Evolutionary conservation across 2,113 vertebrate species (phyloP).

Genomic region (Protobothrops flavoviridis): DNA sequence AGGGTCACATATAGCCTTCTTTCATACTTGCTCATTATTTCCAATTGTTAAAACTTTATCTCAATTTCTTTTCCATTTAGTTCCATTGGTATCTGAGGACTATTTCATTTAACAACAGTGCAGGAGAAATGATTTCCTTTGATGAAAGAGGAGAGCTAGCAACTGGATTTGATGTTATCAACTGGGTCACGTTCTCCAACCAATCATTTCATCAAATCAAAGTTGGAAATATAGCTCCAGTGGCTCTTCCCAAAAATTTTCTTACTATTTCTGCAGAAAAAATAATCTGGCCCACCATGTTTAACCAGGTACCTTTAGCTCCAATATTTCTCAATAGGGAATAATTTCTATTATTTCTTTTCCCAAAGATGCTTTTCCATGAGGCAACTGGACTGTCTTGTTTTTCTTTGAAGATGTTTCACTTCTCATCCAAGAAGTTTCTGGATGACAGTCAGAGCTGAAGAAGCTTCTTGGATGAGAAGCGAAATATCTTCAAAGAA

Average conservation of each 20-base stretch:
- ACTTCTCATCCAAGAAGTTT: too few species aligned
- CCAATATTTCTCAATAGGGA: background rate
- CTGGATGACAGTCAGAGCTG: too few species aligned
- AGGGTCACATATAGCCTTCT: background rate
- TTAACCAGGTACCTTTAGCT: background rate
- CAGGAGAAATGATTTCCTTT: background rate
- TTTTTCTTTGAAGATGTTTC: too few species aligned
- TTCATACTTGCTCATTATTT: background rate
- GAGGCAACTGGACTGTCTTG: too few species aligned
- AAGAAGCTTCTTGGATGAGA: too few species aligned
- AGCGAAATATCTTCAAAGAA: too few species aligned
- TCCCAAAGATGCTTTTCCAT: background rate
- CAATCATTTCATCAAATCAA: background rate
- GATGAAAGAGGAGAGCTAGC: background rate
- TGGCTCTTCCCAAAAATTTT: accelerated
- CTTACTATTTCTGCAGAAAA: background rate
- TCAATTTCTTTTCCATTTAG: background rate
- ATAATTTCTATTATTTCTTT: background rate
- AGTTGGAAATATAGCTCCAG: background rate
- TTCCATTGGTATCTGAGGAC: background rate
- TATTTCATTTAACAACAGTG: background rate
- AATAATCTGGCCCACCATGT: background rate
- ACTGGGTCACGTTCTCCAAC: background rate
- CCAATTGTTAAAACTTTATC: background rate
- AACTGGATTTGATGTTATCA: background rate